Conservation (phyloP, 2,113 vertebrate genomes). For the Gymnocephalus cernua region DNA sequence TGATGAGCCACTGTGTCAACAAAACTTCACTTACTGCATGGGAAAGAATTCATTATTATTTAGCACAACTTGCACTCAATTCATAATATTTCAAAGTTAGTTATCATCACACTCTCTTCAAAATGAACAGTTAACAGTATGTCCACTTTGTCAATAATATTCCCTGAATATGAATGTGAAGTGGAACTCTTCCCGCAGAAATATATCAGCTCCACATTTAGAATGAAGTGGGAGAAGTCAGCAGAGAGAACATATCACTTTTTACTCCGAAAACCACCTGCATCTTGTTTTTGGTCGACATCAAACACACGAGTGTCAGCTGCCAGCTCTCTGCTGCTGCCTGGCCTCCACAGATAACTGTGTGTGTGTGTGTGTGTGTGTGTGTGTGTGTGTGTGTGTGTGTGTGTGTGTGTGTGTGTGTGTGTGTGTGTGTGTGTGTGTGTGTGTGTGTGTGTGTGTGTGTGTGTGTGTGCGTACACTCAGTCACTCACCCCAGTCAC, state of each 20-base stretch:
- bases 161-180: neutral
- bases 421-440: slow-evolving; percentile 20
- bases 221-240: slow-evolving; percentile 12
- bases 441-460: neutral
- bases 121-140: neutral
- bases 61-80: no score
- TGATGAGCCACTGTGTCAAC: no score
- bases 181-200: neutral
- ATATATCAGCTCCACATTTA: neutral
- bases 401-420: slow-evolving; percentile 1
- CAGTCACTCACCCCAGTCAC: neutral
- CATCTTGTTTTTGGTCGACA: slow-evolving; percentile 43
- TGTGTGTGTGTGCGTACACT: neutral
- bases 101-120: neutral
- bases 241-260: slow-evolving; percentile 2
- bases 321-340: slow-evolving; percentile 33
- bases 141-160: neutral
- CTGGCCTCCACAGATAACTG: slow-evolving; percentile 51
- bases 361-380: slow-evolving; percentile 11
- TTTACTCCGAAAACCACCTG: slow-evolving; percentile 25
- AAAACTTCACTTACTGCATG: neutral
- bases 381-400: slow-evolving; percentile 22
- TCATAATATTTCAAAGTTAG: neutral
- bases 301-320: slow-evolving; percentile 31
- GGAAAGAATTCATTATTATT: neutral